Percentiles rank a stretch among this genome's conserved stretches.
Conservation (phyloP, 2,888 invertebrate species). For the Arenicola marina region DNA sequence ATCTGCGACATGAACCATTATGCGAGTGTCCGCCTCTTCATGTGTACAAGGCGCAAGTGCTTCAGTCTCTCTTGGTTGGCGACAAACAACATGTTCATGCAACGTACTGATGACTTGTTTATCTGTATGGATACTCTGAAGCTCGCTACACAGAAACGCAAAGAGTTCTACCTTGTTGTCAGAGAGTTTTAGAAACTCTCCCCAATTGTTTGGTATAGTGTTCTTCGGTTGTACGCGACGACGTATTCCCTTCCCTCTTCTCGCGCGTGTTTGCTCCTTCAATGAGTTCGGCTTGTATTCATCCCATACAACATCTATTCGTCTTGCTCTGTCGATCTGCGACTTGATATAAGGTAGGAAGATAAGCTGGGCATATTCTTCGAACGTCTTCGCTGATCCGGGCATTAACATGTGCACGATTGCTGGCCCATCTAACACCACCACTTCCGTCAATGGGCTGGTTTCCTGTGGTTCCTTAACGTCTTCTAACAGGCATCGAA, state of each 20-base stretch:
- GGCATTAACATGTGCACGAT: slow-evolving; percentile 25
- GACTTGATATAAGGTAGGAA: slow-evolving; percentile 19
- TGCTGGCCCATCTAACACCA: slow-evolving; percentile 24
- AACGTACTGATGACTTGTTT: slow-evolving; percentile 15
- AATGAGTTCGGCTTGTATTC: slow-evolving; percentile 24
- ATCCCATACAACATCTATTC: slow-evolving; percentile 34
- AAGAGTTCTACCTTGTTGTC: slow-evolving; percentile 23
- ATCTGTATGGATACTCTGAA: neutral
- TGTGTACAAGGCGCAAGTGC: slow-evolving; percentile 11
- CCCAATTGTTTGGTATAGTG: slow-evolving; percentile 22
- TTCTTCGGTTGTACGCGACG: slow-evolving; percentile 13
- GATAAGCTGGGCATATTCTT: slow-evolving; percentile 24
- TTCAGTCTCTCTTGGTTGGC: neutral
- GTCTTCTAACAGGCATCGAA: slow-evolving; percentile 7
- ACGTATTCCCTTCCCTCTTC: slow-evolving; percentile 28
- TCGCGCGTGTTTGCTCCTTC: slow-evolving; percentile 27
- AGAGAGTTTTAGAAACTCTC: slow-evolving; percentile 16
- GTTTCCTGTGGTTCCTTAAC: neutral
- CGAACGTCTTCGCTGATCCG: slow-evolving; percentile 21
- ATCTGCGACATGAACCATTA: slow-evolving; percentile 27
- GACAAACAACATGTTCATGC: slow-evolving; percentile 10
- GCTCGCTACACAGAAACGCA: slow-evolving; percentile 9
- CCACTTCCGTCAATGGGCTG: neutral
- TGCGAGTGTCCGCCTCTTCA: slow-evolving; percentile 28
- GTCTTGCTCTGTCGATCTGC: slow-evolving; percentile 16